Evolutionary conservation across 2,888 invertebrate species (phyloP), one percentile per base, ranked within the genome.

Genomic region (Adela reaumurella): DNA sequence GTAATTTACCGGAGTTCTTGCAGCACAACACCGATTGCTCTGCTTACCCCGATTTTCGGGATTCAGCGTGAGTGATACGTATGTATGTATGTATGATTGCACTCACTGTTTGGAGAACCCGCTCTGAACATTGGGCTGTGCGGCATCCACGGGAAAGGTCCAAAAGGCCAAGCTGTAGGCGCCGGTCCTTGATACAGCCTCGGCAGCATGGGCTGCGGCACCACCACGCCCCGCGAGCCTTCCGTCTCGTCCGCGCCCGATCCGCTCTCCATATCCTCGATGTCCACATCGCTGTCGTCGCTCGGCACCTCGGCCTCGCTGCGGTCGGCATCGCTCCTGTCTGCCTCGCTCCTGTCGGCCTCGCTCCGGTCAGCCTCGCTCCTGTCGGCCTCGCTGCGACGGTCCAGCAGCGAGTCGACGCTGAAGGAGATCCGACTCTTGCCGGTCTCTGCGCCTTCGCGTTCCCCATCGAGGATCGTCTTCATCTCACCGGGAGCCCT

Each of bases 381-480:
- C 69, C 67, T 17, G 59, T 64, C 55, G 72, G 62, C 56, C 74
- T 24, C 24, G 52, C 74, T 70, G 11, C 35, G 35, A 8, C 11
- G 64, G 19, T 74, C 71, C 29, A 88, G 64, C 18, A 88, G 62
- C 0, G 88, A 82, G 67, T 88, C 88, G 46, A 88, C 88, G 70
- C 88, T 88, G 67, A 88, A 88, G 52, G 87, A 87, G 62, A 88
- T 88, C 58, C 87, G 85, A 57, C 85, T 80, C 62, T 83, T 85
- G 59, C 81, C 71, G 60, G 64, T 70, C 46, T 76, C 76, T 57
- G 74, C 74, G 70, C 74, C 78, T 56, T 72, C 66, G 60, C 76
- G 72, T 65, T 78, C 77, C 67, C 74, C 74, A 66, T 77, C 77
- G 62, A 78, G 70, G 71, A 77, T 65, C 56, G 78, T 77, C 76